A percentile compares a stretch with the other conserved stretches of the same genome.
Conservation (phyloP, 1,140 invertebrate genomes). For the Heliconius hermathena region DNA sequence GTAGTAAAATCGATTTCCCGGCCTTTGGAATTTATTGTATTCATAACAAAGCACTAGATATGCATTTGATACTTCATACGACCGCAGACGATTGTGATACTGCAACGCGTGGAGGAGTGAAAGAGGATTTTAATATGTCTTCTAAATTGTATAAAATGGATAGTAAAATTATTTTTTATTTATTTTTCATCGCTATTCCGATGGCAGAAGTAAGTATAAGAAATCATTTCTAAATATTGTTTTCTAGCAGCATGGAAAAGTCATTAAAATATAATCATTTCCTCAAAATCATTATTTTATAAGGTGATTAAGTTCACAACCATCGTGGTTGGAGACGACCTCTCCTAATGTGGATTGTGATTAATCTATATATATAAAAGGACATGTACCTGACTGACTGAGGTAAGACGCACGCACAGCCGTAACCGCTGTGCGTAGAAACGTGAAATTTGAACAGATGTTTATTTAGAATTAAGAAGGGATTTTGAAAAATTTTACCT, state of each 20-base stretch:
- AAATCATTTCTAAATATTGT: neutral
- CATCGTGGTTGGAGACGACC: too few species aligned
- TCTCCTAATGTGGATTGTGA: too few species aligned
- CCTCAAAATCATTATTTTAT: too few species aligned
- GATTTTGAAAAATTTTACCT: too few species aligned
- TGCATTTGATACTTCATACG: slow-evolving; percentile 12
- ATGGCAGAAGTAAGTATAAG: slow-evolving; percentile 25
- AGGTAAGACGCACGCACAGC: too few species aligned
- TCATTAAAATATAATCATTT: too few species aligned
- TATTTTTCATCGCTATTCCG: slow-evolving; percentile 25
- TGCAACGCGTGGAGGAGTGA: neutral
- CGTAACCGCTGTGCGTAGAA: too few species aligned
- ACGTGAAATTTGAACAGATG: too few species aligned
- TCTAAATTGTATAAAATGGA: slow-evolving; percentile 28
- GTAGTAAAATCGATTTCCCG: slow-evolving; percentile 22
- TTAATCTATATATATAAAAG: too few species aligned
- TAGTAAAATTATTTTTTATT: slow-evolving; percentile 21
- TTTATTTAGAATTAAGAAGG: too few species aligned
- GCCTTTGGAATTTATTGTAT: slow-evolving; percentile 42
- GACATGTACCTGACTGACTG: too few species aligned
- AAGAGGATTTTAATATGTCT: neutral
- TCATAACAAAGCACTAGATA: slow-evolving; percentile 34
- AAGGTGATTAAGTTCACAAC: too few species aligned
- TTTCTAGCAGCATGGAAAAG: neutral
- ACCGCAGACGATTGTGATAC: slow-evolving; percentile 18